Base-by-base conservation (phyloP, 2,888 invertebrate species). In the Tineola bisselliella region DNA sequence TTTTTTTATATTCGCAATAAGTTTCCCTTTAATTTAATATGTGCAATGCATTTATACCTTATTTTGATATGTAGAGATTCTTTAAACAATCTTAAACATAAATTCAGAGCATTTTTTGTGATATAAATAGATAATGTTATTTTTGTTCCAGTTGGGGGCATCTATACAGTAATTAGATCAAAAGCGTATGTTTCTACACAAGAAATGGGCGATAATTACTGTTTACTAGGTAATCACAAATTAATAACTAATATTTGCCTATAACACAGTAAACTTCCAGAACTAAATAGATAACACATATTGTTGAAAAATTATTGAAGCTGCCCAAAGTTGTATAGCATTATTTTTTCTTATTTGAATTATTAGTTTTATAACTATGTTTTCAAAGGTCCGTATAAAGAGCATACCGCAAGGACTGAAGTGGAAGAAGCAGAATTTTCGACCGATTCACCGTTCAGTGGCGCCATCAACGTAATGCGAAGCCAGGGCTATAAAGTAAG, bases 121-220 rank as follows among this genome's bases (percentile, higher is more conserved):
- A n/a, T n/a, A n/a, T n/a, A n/a, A n/a, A n/a, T n/a, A n/a, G n/a
- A 25, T 25, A 25, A 48, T 48, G 6, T 15, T 17, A 3, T 48
- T 17, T 48, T 57, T 67, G 66, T 87, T 89, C 25, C 81, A 97
- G 99, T 99, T 69, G 99, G 99, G 38, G 99, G 99, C 18, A 99
- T 99, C 73, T 99, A 99, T 81, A 99, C 99, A 0, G 99, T 99
- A 0, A 97, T 99, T 65, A 89, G 98, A 67, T 98, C 98, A 0
- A 99, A 99, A 80, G 98, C 99, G 0, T 97, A 93, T 71, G 94
- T 98, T 0, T 97, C 97, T 0, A 95, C 96, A 0, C 98, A 98
- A 74, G 99, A 99, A 84, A 91, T 99, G 90, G 99, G 99, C 0
- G 98, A 99, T 69, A 97, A 98, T 74, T 97, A 98, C 77, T 96